Conservation (phyloP, 2,113 vertebrate genomes). For the Edolisoma coerulescens region DNA sequence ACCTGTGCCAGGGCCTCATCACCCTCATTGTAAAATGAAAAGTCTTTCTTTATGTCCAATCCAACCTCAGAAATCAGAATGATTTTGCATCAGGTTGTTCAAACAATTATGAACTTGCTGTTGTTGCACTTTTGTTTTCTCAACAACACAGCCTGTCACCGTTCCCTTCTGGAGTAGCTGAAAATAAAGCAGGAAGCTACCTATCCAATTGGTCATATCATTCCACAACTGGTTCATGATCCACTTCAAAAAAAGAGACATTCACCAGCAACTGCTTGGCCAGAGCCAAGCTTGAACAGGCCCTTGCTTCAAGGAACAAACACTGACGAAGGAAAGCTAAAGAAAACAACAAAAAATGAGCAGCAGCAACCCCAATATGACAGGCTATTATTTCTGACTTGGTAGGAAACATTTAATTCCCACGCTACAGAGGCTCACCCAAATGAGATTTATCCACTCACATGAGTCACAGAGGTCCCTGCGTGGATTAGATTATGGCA, state of each 20-base stretch:
- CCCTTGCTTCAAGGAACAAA: not conserved
- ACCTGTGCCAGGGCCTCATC: not conserved
- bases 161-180: not conserved
- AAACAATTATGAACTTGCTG: not conserved
- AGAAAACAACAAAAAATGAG: not conserved
- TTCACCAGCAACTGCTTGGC: not conserved
- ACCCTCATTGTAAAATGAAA: not conserved
- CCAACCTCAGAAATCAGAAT: not conserved
- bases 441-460: constrained; percentile 3
- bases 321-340: not conserved
- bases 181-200: not conserved
- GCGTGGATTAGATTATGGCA: not conserved
- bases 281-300: not conserved
- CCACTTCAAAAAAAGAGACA: not conserved
- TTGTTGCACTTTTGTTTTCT: not conserved
- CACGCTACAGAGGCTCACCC: not conserved
- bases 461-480: not conserved
- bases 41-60: not conserved
- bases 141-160: not conserved
- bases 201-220: not conserved
- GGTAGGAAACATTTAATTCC: constrained; percentile 16
- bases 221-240: not conserved
- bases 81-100: not conserved
- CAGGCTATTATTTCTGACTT: not conserved
- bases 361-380: not conserved